Evolutionary conservation across 1,140 invertebrate genomes (phyloP).

Genomic region (Diorhabda sublineata): DNA sequence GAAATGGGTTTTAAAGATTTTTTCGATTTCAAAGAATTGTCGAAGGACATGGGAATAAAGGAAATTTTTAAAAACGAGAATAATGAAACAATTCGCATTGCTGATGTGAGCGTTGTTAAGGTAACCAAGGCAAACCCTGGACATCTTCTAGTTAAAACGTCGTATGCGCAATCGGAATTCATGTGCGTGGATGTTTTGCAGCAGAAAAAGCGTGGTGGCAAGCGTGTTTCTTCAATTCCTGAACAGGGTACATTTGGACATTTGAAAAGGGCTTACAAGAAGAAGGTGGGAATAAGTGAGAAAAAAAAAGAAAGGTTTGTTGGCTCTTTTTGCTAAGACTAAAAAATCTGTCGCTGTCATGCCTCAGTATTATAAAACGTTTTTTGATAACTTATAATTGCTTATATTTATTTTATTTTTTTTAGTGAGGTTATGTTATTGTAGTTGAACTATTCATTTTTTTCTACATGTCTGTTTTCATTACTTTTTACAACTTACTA

Average conservation of each 20-base stretch:
- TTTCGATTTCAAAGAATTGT: too few species aligned
- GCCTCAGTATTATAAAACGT: too few species aligned
- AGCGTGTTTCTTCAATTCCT: conserved; percentile 6
- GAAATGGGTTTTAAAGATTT: too few species aligned
- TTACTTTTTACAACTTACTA: too few species aligned
- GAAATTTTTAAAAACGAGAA: conserved; percentile 6
- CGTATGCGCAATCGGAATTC: conserved; percentile 4
- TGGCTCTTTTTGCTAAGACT: neutral
- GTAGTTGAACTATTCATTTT: too few species aligned
- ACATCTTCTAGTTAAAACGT: conserved; percentile 6
- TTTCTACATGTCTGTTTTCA: too few species aligned
- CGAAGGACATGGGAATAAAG: conserved; percentile 3
- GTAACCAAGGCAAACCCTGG: conserved; percentile 6
- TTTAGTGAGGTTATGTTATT: too few species aligned
- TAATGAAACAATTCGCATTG: conserved; percentile 5
- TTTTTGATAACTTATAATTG: too few species aligned
- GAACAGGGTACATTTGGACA: neutral
- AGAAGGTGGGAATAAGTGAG: conserved; percentile 3
- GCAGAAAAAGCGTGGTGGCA: conserved; percentile 5
- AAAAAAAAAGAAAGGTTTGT: conserved; percentile 6
- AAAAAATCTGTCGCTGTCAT: too few species aligned
- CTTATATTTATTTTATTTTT: too few species aligned
- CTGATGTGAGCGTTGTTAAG: conserved; percentile 4
- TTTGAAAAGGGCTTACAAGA: conserved; percentile 4
- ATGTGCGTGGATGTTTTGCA: conserved; percentile 5